Conservation (phyloP, 2,888 invertebrate species). For the Drosophila quinaria region DNA sequence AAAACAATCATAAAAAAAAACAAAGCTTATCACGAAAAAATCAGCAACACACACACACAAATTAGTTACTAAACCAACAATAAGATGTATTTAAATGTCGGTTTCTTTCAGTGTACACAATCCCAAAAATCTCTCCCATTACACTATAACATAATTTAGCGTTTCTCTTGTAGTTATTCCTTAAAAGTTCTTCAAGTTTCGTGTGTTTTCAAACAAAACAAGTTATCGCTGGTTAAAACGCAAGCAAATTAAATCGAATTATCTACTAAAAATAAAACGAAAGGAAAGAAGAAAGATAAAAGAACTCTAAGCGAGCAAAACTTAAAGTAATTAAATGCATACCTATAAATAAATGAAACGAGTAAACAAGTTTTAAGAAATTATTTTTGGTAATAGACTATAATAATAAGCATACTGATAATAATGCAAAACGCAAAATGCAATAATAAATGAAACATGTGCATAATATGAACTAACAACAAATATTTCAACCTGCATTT, state of each 20-base stretch:
- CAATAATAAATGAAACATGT: conserved; percentile 80
- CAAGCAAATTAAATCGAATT: conserved; percentile 69
- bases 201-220: conserved; percentile 66
- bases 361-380: conserved; percentile 80
- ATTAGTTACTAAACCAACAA: conserved; percentile 53
- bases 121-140: conserved; percentile 6
- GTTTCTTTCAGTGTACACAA: conserved; percentile 73
- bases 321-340: conserved; percentile 69
- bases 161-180: conserved; percentile 68
- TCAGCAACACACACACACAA: conserved; percentile 38
- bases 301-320: conserved; percentile 60
- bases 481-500: conserved; percentile 3
- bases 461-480: conserved; percentile 77
- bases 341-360: conserved; percentile 71
- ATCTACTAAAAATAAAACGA: conserved; percentile 46
- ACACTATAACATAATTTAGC: conserved; percentile 41
- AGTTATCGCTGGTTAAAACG: conserved; percentile 66
- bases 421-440: conserved; percentile 63
- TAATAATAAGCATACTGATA: conserved; percentile 71
- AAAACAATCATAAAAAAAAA: conserved; percentile 1
- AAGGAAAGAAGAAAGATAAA: conserved; percentile 11
- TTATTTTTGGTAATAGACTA: conserved; percentile 84
- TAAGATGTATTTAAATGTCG: conserved; percentile 56
- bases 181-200: conserved; percentile 62
- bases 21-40: conserved; percentile 21